Evolutionary conservation across 2,797 vertebrate species (phyloP), one percentile per base, ranked within the genome.

Genomic region (Phataginus tetradactyla): DNA sequence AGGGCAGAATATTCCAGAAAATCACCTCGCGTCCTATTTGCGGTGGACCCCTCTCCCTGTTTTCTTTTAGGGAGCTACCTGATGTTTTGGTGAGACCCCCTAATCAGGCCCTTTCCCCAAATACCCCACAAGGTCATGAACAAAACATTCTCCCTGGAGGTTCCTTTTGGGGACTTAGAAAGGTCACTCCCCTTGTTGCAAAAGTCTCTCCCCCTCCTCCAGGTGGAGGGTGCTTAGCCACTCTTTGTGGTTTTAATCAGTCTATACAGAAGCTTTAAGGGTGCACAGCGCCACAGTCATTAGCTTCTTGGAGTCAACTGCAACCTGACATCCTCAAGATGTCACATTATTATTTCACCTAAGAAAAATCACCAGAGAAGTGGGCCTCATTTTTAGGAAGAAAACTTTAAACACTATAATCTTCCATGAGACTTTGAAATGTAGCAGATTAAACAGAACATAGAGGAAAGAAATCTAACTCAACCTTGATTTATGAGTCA

Each of bases 211-310:
- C 2, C 34, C 5, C 1, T 27, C 14, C 32, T 77, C 4, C 15
- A 0, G 2, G 2, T 8, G 53, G 32, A 17, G 11, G 10, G 37
- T 27, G 37, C 57, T 20, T 27, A 11, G 4, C 15, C 51, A 20
- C 14, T 5, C 0, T 6, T 15, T 27, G 59, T 18, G 53, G 9
- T 23, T 88, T 53, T 42, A 25, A 37, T 3, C 1, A 27, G 27
- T 34, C 51, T 8, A 1, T 3, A 12, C 15, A 37, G n/a, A 20
- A n/a, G 5, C 42, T 45, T 64, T 27, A 42, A 55, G 20, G n/a
- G 5, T 12, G 66, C 15, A 5, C 49, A 14, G 37, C 63, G 3
- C 3, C 3, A 13, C 10, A 8, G 1, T 15, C 5, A 1, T 39
- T 27, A 53, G 37, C 23, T 69, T 69, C 39, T 68, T 25, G 21